Percentiles rank a stretch among this genome's conserved stretches.
Evolutionary conservation across 2,888 invertebrate genomes (phyloP).

Genomic region (Phortica okadai): DNA sequence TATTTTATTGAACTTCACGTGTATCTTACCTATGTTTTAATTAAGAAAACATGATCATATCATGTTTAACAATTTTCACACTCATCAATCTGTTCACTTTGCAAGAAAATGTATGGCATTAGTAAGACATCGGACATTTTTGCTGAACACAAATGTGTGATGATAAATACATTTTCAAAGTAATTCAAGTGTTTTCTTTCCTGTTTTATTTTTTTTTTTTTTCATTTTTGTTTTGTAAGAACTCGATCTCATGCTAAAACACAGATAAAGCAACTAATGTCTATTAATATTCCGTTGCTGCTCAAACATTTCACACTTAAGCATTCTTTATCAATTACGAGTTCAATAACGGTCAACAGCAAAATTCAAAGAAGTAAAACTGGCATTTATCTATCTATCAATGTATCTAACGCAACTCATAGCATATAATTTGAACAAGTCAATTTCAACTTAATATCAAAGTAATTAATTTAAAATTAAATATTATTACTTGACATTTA

Average conservation of each 20-base stretch:
- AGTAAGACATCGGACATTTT: not conserved
- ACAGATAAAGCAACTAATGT: not conserved
- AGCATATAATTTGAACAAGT: no score
- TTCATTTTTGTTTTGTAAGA: constrained; percentile 8
- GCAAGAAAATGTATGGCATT: not conserved
- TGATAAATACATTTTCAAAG: not conserved
- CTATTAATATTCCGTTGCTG: constrained; percentile 19
- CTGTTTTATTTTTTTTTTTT: no score
- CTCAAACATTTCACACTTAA: not conserved
- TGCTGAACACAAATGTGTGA: not conserved
- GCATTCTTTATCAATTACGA: constrained; percentile 59
- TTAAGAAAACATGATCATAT: no score
- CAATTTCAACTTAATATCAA: constrained; percentile 23
- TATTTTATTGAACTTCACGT: no score
- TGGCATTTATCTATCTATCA: constrained; percentile 57
- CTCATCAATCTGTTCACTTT: not conserved
- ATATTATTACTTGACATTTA: constrained; percentile 48
- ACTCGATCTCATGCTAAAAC: constrained; percentile 39
- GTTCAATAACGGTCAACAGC: constrained; percentile 69
- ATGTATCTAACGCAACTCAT: no score
- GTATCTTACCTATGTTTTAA: no score
- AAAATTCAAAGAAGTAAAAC: constrained; percentile 51
- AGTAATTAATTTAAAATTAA: constrained; percentile 19
- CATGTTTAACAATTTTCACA: no score
- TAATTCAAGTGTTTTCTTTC: no score